A percentile compares a stretch with the other conserved stretches of the same genome.
These are phyloP conservation scores for Istiophorus platypterus DNA, from an alignment of 2,113 vertebrate species.

Conservation along the genomic window DNA sequence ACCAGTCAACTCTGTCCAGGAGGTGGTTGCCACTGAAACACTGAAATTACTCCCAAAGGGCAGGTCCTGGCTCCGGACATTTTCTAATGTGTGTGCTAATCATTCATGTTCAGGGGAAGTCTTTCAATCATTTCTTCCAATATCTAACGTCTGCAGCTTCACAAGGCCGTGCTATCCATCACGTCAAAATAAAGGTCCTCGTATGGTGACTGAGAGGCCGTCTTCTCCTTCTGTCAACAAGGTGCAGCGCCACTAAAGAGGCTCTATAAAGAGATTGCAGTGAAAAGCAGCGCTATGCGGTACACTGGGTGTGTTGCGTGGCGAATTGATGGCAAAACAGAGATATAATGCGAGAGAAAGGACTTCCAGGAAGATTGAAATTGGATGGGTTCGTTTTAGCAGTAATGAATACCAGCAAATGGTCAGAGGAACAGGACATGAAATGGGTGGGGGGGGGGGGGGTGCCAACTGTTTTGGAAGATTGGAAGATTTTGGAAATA, in stretches of 20 bases:
- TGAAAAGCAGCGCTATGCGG: background rate
- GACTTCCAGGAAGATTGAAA: background rate
- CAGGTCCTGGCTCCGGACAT: too few species aligned
- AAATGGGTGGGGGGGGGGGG: background rate
- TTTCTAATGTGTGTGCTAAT: background rate
- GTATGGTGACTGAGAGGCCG: background rate
- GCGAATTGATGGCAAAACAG: background rate
- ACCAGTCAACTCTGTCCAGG: too few species aligned
- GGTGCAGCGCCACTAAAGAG: background rate
- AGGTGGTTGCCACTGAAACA: too few species aligned
- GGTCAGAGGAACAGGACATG: slow-evolving; percentile 1
- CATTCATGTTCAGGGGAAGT: background rate
- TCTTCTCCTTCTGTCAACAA: background rate
- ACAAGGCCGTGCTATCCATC: background rate
- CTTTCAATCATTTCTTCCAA: background rate
- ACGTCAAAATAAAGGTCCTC: background rate
- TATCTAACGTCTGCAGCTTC: slow-evolving; percentile 1
- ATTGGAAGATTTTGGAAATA: slow-evolving; percentile 3
- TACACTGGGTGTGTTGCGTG: background rate
- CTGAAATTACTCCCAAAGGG: too few species aligned
- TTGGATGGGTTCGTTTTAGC: slow-evolving; percentile 5
- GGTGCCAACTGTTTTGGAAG: background rate
- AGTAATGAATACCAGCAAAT: slow-evolving; percentile 3
- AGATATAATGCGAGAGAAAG: background rate
- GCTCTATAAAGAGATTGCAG: background rate